Conservation (phyloP, 2,797 vertebrate species). For the Chrosomus eos region DNA sequence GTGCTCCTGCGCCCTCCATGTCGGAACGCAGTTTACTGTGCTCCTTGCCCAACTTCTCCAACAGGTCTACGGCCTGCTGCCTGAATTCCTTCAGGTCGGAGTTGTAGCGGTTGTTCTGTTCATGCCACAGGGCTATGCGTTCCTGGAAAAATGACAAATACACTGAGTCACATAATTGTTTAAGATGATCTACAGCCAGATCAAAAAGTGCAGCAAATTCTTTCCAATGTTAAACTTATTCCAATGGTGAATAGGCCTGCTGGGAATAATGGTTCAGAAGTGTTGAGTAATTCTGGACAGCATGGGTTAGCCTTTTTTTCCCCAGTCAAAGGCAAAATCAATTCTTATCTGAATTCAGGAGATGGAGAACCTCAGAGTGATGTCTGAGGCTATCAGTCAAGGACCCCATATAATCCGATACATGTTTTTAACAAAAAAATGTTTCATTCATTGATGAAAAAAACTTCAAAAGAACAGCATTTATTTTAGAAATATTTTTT, state of each 20-base stretch:
- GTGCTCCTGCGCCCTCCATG: slow-evolving; percentile 76
- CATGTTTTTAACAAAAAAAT: neutral
- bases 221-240: neutral
- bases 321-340: neutral
- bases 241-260: neutral
- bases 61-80: slow-evolving; percentile 84
- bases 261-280: neutral
- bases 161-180: neutral
- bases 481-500: too few relatives aligned
- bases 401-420: neutral
- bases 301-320: neutral
- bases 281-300: neutral
- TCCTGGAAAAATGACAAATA: slow-evolving; percentile 76
- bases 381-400: neutral
- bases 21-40: slow-evolving; percentile 78
- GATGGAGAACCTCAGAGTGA: neutral
- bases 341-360: neutral
- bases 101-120: slow-evolving; percentile 88
- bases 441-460: too few relatives aligned
- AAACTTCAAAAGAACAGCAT: neutral
- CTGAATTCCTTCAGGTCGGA: slow-evolving; percentile 89
- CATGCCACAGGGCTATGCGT: slow-evolving; percentile 89
- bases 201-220: slow-evolving; percentile 44
- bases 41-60: slow-evolving; percentile 84
- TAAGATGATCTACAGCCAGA: slow-evolving; percentile 6